phyloP scores from a whole-genome alignment of 2,797 vertebrate species.

The Bovichtus diacanthus region DNA sequence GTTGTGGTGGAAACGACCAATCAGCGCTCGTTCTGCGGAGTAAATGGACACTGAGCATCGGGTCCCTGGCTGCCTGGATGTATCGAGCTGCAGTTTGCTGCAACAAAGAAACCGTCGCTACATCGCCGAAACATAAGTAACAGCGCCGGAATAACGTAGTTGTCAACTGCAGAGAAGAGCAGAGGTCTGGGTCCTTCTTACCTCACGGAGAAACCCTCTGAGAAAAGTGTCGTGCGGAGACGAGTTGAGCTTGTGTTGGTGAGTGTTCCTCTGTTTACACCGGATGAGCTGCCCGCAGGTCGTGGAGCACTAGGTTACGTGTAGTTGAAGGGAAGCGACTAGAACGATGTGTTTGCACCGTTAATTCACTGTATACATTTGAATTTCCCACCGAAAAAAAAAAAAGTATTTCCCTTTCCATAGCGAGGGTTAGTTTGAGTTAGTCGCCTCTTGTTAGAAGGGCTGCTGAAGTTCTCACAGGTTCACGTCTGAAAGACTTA shows the following conservation, averaged over 20 bases:
- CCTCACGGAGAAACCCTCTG: background rate
- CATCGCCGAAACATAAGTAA: constrained; percentile 30
- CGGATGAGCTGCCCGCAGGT: constrained; percentile 27
- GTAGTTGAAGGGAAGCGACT: background rate
- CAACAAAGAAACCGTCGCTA: constrained; percentile 74
- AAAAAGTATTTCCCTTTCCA: accelerated
- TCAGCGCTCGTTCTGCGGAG: constrained; percentile 57
- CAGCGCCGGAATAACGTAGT: constrained; percentile 38
- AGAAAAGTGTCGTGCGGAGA: constrained; percentile 40
- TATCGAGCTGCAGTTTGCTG: constrained; percentile 49
- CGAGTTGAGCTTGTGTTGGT: constrained; percentile 60
- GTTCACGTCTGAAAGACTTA: background rate
- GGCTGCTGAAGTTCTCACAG: constrained; percentile 24
- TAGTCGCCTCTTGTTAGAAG: background rate
- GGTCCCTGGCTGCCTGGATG: constrained; percentile 26
- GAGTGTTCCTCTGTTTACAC: constrained; percentile 72
- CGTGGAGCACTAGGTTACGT: constrained; percentile 16
- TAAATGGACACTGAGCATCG: constrained; percentile 56
- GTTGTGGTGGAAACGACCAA: constrained; percentile 63
- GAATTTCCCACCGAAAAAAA: background rate
- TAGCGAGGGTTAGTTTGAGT: background rate
- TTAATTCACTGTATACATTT: background rate
- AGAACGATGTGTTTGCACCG: background rate
- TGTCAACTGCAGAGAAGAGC: constrained; percentile 1
- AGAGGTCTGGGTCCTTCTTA: background rate